Evolutionary conservation across 2,888 invertebrate genomes (phyloP).

Genomic region (Meliscaeva auricollis): DNA sequence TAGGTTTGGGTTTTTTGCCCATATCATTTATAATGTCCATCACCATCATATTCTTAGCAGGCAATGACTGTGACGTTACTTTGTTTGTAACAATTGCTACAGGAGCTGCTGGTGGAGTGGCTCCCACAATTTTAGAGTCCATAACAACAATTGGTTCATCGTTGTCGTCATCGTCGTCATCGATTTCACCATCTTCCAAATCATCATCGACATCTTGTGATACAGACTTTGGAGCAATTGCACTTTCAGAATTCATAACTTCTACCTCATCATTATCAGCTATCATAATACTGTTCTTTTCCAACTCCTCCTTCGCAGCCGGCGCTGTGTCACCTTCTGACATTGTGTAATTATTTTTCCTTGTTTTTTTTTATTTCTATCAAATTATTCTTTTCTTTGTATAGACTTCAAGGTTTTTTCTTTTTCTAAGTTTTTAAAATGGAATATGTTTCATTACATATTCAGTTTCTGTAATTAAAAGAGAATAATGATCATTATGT

Average conservation of each 20-base stretch:
- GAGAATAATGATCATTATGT: too few species aligned
- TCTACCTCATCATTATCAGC: not conserved
- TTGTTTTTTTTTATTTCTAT: not conserved
- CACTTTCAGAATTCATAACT: conserved; percentile 38
- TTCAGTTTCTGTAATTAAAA: conserved; percentile 34
- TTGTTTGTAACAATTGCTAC: conserved; percentile 64
- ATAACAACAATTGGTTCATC: conserved; percentile 70
- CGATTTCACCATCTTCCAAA: conserved; percentile 95
- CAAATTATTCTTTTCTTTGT: not conserved
- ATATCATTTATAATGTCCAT: conserved; percentile 34
- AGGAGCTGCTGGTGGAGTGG: conserved; percentile 3
- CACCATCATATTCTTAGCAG: conserved; percentile 1
- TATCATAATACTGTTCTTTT: conserved; percentile 27
- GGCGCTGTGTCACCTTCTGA: conserved; percentile 34
- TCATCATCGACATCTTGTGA: conserved; percentile 85
- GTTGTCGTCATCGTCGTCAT: conserved; percentile 85
- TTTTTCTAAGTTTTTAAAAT: not conserved
- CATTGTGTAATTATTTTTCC: conserved; percentile 44
- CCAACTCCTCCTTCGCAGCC: not conserved
- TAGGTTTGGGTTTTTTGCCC: conserved; percentile 45
- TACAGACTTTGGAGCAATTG: conserved; percentile 16
- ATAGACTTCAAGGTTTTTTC: too few species aligned
- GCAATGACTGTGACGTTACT: conserved; percentile 51
- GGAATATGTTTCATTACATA: not conserved
- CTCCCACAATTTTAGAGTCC: conserved; percentile 33